Percentiles rank a stretch among this genome's conserved stretches.
Conservation (phyloP, 2,888 invertebrate genomes). For the Zhengitettix transpicula region DNA sequence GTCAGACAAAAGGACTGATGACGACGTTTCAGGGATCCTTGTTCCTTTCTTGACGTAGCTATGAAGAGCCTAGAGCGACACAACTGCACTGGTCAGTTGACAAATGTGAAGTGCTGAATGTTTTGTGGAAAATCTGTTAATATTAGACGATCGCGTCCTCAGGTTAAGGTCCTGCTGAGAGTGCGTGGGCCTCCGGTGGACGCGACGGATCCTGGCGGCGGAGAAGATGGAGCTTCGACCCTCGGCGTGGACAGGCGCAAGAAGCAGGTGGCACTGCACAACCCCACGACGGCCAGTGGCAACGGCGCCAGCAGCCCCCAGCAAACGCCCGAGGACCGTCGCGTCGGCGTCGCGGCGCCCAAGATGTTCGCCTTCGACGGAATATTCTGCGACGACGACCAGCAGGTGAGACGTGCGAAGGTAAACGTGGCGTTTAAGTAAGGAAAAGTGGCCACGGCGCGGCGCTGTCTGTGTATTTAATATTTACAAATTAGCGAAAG, state of each 20-base stretch:
- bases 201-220: background rate
- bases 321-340: constrained; percentile 59
- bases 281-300: constrained; percentile 40
- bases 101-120: no score
- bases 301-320: constrained; percentile 20
- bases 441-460: no score
- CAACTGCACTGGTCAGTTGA: no score
- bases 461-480: no score
- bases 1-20: no score
- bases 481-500: no score
- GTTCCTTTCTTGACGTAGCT: no score
- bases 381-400: constrained; percentile 82
- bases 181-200: constrained; percentile 26
- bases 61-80: no score
- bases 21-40: no score
- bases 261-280: constrained; percentile 82
- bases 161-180: constrained; percentile 91
- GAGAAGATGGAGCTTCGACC: constrained; percentile 25
- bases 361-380: constrained; percentile 98
- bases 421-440: no score
- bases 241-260: constrained; percentile 81
- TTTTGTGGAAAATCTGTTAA: no score
- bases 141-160: no score
- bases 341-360: constrained; percentile 83
- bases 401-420: constrained; percentile 62